phyloP scores from a whole-genome alignment of 2,888 invertebrate species.

The Formica aserva region DNA sequence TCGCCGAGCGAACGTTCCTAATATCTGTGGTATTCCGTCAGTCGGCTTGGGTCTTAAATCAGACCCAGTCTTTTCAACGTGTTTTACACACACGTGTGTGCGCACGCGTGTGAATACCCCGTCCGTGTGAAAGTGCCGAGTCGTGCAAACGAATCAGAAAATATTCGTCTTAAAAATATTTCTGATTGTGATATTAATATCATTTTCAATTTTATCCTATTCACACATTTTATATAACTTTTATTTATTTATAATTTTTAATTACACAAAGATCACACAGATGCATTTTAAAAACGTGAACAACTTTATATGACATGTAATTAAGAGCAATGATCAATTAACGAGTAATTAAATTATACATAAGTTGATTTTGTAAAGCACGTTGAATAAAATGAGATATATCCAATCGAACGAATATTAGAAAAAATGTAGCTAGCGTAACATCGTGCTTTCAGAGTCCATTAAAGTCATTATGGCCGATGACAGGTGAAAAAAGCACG shows the following conservation, averaged over 20 bases:
- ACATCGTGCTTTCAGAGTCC: background rate
- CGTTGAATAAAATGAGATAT: background rate
- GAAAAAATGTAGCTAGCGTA: slow-evolving; percentile 7
- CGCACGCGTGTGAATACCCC: background rate
- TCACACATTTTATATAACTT: background rate
- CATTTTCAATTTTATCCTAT: background rate
- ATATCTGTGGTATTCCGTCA: slow-evolving; percentile 77
- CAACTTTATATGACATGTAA: background rate
- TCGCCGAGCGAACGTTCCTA: slow-evolving; percentile 78
- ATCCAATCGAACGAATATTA: slow-evolving; percentile 4
- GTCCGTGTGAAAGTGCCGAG: slow-evolving; percentile 22
- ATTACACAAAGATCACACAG: background rate
- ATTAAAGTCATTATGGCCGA: slow-evolving; percentile 36
- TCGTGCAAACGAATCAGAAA: slow-evolving; percentile 32
- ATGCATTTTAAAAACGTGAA: background rate
- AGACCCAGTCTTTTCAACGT: slow-evolving; percentile 59
- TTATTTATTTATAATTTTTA: slow-evolving; percentile 4
- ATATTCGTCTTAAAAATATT: background rate
- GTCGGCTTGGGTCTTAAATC: slow-evolving; percentile 73
- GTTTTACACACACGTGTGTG: slow-evolving; percentile 14
- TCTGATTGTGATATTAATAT: background rate
- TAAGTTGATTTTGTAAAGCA: background rate
- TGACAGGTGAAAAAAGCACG: slow-evolving; percentile 36
- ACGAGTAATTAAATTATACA: background rate
- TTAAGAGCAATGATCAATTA: background rate